Percentiles rank a stretch among this genome's conserved stretches.
These are phyloP conservation scores for Serripes groenlandicus DNA, from an alignment of 2,888 invertebrate species.

Conservation along the genomic window DNA sequence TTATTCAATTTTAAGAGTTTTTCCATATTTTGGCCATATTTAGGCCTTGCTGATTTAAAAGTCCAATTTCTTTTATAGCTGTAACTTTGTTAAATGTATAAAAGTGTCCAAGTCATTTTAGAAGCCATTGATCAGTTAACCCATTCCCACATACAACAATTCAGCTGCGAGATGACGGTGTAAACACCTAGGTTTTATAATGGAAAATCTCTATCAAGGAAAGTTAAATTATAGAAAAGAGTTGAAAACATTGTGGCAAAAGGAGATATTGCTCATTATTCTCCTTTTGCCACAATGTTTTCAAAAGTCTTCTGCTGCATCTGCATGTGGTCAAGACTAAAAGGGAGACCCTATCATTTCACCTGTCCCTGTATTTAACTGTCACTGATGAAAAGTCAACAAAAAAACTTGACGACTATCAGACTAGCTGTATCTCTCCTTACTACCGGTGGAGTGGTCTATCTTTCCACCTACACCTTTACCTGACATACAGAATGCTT, in stretches of 20 bases:
- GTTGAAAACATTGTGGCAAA: background rate
- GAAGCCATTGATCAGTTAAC: too few relatives aligned
- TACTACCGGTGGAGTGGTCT: background rate
- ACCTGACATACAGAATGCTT: background rate
- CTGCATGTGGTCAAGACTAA: background rate
- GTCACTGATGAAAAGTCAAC: slow-evolving; percentile 11
- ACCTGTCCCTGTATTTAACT: slow-evolving; percentile 3
- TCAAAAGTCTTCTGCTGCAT: background rate
- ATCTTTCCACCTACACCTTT: background rate
- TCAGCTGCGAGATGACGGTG: too few relatives aligned
- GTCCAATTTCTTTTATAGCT: too few relatives aligned
- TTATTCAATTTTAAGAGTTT: too few relatives aligned
- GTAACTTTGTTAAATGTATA: too few relatives aligned
- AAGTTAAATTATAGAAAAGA: background rate
- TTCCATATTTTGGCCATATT: too few relatives aligned
- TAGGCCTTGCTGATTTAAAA: too few relatives aligned
- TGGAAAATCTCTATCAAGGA: too few relatives aligned
- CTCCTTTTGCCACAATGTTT: slow-evolving; percentile 1
- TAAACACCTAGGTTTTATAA: too few relatives aligned
- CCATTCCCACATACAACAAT: too few relatives aligned
- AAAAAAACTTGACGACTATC: background rate
- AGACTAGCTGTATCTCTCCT: slow-evolving; percentile 1
- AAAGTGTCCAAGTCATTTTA: too few relatives aligned
- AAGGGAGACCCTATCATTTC: background rate
- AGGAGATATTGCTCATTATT: background rate